Evolutionary conservation across 2,797 vertebrate species (phyloP).

Genomic region (Oryzias sinensis): DNA sequence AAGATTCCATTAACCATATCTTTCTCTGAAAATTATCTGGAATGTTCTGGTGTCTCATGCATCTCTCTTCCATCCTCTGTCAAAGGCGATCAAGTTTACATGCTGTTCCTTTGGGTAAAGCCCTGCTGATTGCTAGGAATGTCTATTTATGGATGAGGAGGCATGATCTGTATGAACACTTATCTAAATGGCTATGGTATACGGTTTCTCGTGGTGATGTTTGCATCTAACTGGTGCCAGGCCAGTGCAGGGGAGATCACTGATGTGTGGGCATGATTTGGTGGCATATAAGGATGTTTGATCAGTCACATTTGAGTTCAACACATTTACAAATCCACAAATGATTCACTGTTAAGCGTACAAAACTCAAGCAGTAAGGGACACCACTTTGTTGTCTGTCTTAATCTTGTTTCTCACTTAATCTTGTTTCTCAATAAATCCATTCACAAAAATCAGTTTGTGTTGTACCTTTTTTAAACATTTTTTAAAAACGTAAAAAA

Average conservation of each 20-base stretch:
- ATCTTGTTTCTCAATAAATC: too few relatives aligned
- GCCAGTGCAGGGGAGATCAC: constrained; percentile 4
- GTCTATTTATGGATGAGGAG: constrained; percentile 61
- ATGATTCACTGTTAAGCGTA: too few relatives aligned
- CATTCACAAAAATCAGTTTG: too few relatives aligned
- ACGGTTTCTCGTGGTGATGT: constrained; percentile 25
- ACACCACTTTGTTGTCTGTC: background rate
- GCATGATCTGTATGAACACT: constrained; percentile 51
- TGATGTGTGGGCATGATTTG: constrained; percentile 6
- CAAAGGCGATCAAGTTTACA: constrained; percentile 48
- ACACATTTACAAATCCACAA: constrained; percentile 8
- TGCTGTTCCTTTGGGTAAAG: constrained; percentile 50
- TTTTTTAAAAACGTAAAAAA: too few relatives aligned
- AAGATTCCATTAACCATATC: constrained; percentile 1
- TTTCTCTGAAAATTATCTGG: constrained; percentile 5
- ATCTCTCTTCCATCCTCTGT: constrained; percentile 2
- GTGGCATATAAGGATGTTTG: constrained; percentile 6
- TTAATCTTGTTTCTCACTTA: too few relatives aligned
- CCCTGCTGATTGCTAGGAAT: constrained; percentile 53
- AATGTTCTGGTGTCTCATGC: constrained; percentile 12
- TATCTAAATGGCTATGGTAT: constrained; percentile 55
- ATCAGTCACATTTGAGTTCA: constrained; percentile 11
- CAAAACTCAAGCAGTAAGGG: too few relatives aligned
- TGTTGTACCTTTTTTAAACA: too few relatives aligned
- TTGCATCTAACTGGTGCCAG: constrained; percentile 14